A percentile compares a stretch with the other conserved stretches of the same genome.
Evolutionary conservation across 2,113 vertebrate species (phyloP).

Genomic region (Labrus mixtus): DNA sequence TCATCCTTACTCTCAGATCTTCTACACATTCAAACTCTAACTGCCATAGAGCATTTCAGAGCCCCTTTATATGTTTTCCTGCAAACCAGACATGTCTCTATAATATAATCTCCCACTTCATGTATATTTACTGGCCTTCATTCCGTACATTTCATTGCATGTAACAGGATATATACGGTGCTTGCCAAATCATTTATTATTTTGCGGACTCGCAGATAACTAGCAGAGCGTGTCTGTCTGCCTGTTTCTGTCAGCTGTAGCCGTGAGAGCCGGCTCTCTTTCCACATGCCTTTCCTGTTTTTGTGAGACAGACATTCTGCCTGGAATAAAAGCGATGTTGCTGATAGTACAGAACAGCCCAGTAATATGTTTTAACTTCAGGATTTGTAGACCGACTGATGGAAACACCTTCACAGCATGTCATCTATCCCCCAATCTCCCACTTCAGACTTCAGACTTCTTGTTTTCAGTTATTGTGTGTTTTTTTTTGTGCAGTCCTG

Average conservation of each 20-base stretch:
- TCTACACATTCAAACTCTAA: background rate
- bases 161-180: background rate
- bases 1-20: background rate
- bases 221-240: background rate
- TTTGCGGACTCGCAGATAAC: background rate
- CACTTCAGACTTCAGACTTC: background rate
- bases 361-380: constrained; percentile 19
- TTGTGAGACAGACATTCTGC: constrained; percentile 28
- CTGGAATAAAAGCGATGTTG: constrained; percentile 21
- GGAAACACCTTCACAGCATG: constrained; percentile 9
- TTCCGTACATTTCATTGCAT: constrained; percentile 29
- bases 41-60: background rate
- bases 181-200: background rate
- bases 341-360: background rate
- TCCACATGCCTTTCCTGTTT: constrained; percentile 76
- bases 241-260: constrained; percentile 3
- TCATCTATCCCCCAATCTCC: background rate
- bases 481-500: background rate
- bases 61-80: constrained; percentile 3
- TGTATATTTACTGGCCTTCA: constrained; percentile 31
- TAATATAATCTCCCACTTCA: background rate
- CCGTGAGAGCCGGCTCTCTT: constrained; percentile 29
- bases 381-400: constrained; percentile 6
- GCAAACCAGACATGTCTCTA: constrained; percentile 15
- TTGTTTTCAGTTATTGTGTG: too few species aligned